Conservation (phyloP, 2,113 vertebrate species). For the Heterocephalus glaber region DNA sequence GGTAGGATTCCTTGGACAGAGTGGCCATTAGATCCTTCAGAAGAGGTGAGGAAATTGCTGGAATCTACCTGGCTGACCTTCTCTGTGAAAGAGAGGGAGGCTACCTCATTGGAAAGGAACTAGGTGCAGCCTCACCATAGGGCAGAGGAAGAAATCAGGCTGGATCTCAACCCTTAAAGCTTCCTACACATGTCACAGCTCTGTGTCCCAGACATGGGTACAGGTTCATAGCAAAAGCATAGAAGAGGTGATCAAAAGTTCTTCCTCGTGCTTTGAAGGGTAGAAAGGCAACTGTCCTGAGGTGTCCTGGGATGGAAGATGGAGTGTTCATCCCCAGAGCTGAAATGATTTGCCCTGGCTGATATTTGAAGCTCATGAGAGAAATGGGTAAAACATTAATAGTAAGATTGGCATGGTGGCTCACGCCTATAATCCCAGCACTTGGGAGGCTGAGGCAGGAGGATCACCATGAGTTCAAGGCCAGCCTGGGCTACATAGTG, state of each 20-base stretch:
- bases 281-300: not conserved
- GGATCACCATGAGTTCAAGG: not conserved
- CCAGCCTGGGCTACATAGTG: not conserved
- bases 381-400: not conserved
- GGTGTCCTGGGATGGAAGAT: rapidly evolving
- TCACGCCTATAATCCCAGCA: not conserved
- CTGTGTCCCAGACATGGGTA: too few relatives aligned
- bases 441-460: not conserved
- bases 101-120: not conserved
- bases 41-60: not conserved
- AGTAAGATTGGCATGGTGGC: not conserved
- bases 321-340: not conserved
- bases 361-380: not conserved
- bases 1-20: not conserved
- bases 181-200: not conserved
- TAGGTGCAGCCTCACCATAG: not conserved
- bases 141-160: not conserved
- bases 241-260: not conserved
- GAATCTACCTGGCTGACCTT: not conserved
- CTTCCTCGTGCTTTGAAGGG: not conserved
- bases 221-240: not conserved
- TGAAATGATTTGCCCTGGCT: not conserved
- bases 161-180: not conserved
- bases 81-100: not conserved
- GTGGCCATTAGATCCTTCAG: not conserved